phyloP scores from a whole-genome alignment of 37 sponge, comb jelly and placozoan species.

The Haliclona indistincta region DNA sequence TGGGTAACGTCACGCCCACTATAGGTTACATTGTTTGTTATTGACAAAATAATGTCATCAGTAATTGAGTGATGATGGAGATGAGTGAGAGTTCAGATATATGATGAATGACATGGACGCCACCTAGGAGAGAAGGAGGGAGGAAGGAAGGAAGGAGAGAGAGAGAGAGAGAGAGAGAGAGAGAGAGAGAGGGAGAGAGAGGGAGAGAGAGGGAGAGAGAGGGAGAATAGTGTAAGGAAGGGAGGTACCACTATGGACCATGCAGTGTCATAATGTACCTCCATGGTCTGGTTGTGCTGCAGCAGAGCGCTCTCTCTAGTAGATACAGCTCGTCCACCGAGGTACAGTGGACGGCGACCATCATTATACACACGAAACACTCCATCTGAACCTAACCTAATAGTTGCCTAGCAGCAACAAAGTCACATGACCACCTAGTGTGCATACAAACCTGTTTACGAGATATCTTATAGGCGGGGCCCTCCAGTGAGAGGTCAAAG shows the following conservation, averaged over 20 bases:
- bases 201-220: neutral
- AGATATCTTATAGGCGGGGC: slow-evolving; percentile 83
- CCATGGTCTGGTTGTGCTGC: slow-evolving; percentile 64
- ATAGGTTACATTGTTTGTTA: too few species aligned
- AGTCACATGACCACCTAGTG: neutral
- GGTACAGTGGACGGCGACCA: slow-evolving; percentile 72
- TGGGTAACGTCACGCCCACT: too few species aligned
- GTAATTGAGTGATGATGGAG: neutral
- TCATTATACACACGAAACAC: slow-evolving; percentile 69
- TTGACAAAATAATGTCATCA: neutral
- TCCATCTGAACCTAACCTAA: slow-evolving; percentile 58
- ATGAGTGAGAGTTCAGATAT: neutral
- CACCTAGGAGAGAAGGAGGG: neutral
- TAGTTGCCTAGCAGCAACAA: slow-evolving; percentile 52
- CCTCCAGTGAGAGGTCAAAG: slow-evolving; percentile 90
- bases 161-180: neutral
- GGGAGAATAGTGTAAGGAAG: neutral
- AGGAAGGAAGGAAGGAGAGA: neutral
- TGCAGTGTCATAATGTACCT: too few species aligned
- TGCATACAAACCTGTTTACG: slow-evolving; percentile 70
- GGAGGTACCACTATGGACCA: too few species aligned
- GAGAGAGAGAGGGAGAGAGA: neutral
- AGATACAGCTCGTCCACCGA: slow-evolving; percentile 63
- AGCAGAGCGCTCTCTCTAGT: slow-evolving; percentile 42
- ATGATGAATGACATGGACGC: too few species aligned